These are phyloP conservation scores for Recurvirostra avosetta DNA, from an alignment of 2,113 vertebrate species.

Conservation along the genomic window DNA sequence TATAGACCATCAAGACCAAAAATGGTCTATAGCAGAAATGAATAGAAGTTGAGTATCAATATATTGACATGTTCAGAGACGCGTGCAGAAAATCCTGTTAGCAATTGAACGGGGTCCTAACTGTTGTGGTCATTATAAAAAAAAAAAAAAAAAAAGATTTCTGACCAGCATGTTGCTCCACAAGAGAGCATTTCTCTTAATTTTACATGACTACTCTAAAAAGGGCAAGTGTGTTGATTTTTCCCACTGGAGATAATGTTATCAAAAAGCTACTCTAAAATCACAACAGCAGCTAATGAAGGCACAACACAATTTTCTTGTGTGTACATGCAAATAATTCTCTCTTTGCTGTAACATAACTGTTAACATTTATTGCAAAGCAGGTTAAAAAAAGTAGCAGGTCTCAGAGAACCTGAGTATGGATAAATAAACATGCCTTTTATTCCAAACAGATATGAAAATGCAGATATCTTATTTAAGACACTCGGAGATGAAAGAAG, in stretches of 20 bases:
- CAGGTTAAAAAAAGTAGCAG: background rate
- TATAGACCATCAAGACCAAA: background rate
- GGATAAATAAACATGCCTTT: background rate
- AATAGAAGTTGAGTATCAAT: background rate
- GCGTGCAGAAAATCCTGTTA: background rate
- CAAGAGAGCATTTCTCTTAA: background rate
- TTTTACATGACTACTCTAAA: background rate
- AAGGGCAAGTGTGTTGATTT: background rate
- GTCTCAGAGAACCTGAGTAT: background rate
- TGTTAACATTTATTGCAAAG: background rate
- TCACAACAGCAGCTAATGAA: background rate
- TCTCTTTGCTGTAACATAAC: background rate
- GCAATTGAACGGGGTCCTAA: background rate
- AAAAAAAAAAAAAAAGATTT: background rate
- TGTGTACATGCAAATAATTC: background rate
- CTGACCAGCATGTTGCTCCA: background rate
- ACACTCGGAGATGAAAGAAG: background rate
- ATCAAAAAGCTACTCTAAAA: background rate
- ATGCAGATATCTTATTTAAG: background rate
- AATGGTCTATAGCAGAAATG: background rate
- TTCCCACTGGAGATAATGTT: background rate
- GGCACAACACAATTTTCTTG: background rate
- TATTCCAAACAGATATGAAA: background rate
- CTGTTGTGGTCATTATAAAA: background rate
- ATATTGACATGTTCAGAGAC: background rate